Percentiles rank a stretch among this genome's conserved stretches.
Evolutionary conservation across 2,113 vertebrate genomes (phyloP).

Genomic region (Apodemus speciosus): DNA sequence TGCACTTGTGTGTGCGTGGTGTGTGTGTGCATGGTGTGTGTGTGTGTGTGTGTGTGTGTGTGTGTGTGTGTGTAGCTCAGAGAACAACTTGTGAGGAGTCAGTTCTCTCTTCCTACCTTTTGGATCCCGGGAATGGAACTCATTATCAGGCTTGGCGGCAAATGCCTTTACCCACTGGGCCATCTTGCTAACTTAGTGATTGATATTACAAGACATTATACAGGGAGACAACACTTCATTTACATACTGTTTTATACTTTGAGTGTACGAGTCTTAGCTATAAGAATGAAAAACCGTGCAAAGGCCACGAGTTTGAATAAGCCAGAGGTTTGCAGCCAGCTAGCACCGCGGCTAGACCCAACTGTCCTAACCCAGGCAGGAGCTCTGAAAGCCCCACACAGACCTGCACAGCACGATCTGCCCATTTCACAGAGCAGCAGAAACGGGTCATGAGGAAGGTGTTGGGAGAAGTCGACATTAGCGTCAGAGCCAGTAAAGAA

Average conservation of each 20-base stretch:
- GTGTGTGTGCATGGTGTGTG: neutral
- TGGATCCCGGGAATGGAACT: neutral
- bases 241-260: neutral
- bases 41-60: neutral
- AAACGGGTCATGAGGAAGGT: neutral
- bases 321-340: neutral
- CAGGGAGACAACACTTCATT: neutral
- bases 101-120: neutral
- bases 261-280: neutral
- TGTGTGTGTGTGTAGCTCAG: neutral
- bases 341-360: neutral
- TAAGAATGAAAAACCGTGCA: neutral
- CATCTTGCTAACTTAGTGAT: neutral
- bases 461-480: neutral
- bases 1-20: neutral
- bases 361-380: neutral
- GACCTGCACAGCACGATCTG: neutral
- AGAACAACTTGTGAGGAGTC: neutral
- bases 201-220: neutral
- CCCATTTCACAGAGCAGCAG: neutral
- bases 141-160: neutral
- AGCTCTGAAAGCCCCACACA: neutral
- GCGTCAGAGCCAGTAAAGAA: neutral
- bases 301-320: neutral
- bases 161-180: neutral